These are phyloP conservation scores for Dicranocentrus wangi DNA, from an alignment of 2,888 invertebrate genomes.

Conservation along the genomic window DNA sequence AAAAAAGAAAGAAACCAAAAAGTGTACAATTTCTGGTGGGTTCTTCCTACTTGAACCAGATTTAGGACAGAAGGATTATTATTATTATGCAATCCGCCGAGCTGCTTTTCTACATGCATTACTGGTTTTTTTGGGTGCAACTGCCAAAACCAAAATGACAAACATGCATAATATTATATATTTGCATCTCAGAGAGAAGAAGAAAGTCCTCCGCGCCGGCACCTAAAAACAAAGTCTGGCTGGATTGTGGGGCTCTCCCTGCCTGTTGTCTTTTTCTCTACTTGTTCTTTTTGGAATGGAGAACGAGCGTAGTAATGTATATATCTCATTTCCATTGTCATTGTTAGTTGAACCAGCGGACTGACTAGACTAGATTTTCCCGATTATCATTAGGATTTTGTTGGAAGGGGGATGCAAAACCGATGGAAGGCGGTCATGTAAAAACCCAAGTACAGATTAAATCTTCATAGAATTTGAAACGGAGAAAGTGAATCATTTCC, in stretches of 20 bases:
- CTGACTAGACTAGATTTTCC: slow-evolving; percentile 11
- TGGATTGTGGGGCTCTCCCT: too few species aligned
- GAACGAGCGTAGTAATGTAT: neutral
- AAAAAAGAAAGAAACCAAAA: too few species aligned
- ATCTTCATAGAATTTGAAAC: slow-evolving; percentile 68
- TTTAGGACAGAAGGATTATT: too few species aligned
- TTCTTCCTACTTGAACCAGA: too few species aligned
- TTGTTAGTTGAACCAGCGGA: neutral
- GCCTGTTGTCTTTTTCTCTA: too few species aligned
- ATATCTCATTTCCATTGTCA: slow-evolving; percentile 29
- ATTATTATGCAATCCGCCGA: too few species aligned
- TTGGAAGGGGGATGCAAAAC: slow-evolving; percentile 1
- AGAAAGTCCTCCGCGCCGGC: too few species aligned
- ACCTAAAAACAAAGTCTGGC: too few species aligned
- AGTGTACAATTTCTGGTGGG: too few species aligned
- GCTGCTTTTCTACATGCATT: too few species aligned
- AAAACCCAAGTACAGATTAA: slow-evolving; percentile 64
- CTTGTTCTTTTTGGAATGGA: too few species aligned
- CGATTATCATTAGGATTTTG: slow-evolving; percentile 20
- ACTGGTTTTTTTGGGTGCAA: neutral
- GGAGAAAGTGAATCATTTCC: slow-evolving; percentile 58
- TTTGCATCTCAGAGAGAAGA: neutral
- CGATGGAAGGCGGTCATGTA: slow-evolving; percentile 48
- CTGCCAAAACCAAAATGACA: neutral
- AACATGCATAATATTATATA: neutral